Evolutionary conservation across 2,797 vertebrate species (phyloP).

Genomic region (Mareca penelope): DNA sequence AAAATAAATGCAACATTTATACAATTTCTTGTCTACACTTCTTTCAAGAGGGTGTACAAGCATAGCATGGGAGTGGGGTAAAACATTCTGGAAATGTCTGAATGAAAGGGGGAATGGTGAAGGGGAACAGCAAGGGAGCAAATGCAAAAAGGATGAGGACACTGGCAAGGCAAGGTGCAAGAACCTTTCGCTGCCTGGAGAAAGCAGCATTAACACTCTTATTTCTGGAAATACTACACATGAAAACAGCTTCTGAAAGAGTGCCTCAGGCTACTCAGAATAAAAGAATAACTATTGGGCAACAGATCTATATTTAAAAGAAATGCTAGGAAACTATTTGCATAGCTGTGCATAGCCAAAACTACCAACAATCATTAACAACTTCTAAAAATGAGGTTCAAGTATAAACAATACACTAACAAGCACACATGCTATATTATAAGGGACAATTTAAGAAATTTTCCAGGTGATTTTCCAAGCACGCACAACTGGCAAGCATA

Average conservation of each 20-base stretch:
- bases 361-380: not conserved
- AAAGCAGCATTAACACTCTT: not conserved
- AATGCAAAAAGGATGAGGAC: not conserved
- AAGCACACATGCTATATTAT: not conserved
- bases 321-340: slow-evolving; percentile 9
- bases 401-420: not conserved
- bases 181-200: not conserved
- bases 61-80: accelerated
- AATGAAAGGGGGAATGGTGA: accelerated
- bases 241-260: not conserved
- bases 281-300: not conserved
- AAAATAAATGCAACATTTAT: not conserved
- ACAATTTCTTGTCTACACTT: not conserved
- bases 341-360: not conserved
- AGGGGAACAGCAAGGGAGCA: not conserved
- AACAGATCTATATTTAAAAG: not conserved
- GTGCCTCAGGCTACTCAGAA: not conserved
- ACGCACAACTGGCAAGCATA: not conserved
- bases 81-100: not conserved
- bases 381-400: not conserved
- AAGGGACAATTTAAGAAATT: not conserved
- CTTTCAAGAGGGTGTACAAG: not conserved
- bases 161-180: not conserved
- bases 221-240: not conserved
- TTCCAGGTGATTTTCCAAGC: not conserved